A percentile compares a stretch with the other conserved stretches of the same genome.
phyloP scores from a whole-genome alignment of 30 jellyfish, hydroid and myxozoan genomes.

The Catostylus mosaicus region DNA sequence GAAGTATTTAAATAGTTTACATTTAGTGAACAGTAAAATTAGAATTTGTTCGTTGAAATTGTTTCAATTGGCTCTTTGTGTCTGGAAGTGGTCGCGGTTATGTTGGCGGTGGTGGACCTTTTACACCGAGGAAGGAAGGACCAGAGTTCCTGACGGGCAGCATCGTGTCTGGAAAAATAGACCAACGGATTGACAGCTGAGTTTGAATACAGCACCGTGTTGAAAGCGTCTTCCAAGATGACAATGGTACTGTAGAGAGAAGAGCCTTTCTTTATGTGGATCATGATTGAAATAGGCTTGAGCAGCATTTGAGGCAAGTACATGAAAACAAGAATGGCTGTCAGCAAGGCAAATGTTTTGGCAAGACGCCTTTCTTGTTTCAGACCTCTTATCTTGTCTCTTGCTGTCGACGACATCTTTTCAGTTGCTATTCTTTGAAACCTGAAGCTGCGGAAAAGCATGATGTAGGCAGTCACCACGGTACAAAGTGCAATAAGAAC shows the following conservation, averaged over 20 bases:
- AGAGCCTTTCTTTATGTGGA: not conserved
- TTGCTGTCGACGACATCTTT: slow-evolving; percentile 10
- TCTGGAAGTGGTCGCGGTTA: not conserved
- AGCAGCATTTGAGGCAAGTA: slow-evolving; percentile 49
- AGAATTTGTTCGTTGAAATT: too few species aligned
- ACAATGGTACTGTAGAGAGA: not conserved
- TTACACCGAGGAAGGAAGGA: not conserved
- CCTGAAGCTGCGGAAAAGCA: slow-evolving; percentile 27
- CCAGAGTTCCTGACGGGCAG: slow-evolving; percentile 13
- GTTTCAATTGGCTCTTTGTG: too few species aligned
- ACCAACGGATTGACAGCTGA: slow-evolving; percentile 46
- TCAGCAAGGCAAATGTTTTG: slow-evolving; percentile 16
- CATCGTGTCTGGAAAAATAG: slow-evolving; percentile 23
- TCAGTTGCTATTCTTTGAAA: not conserved
- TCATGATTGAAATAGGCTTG: slow-evolving; percentile 35
- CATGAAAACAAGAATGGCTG: slow-evolving; percentile 6
- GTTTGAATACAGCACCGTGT: slow-evolving; percentile 28
- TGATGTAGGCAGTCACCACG: slow-evolving; percentile 8
- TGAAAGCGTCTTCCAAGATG: slow-evolving; percentile 32
- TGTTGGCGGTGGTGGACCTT: not conserved
- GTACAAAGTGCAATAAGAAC: slow-evolving; percentile 5
- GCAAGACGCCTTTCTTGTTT: slow-evolving; percentile 27
- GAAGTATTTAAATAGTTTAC: too few species aligned
- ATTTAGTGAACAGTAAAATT: too few species aligned
- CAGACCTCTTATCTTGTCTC: not conserved